Conservation (phyloP, 1,140 invertebrate genomes). For the Drosophila triauraria region DNA sequence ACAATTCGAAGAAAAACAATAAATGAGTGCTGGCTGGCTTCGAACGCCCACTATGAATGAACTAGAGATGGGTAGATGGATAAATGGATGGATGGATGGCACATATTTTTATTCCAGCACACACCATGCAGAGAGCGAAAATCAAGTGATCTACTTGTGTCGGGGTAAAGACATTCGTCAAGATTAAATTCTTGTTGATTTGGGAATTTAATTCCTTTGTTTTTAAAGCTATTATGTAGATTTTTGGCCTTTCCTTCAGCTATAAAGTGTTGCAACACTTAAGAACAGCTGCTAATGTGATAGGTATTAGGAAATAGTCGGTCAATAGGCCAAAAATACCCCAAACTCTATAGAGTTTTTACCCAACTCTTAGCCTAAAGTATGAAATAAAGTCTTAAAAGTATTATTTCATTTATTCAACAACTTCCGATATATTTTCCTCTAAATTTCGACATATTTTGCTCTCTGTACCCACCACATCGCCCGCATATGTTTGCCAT, state of each 20-base stretch:
- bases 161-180: background rate
- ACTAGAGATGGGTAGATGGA: slow-evolving; percentile 16
- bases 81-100: slow-evolving; percentile 30
- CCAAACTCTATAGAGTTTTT: too few relatives aligned
- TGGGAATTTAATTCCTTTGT: background rate
- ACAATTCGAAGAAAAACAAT: slow-evolving; percentile 62
- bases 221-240: background rate
- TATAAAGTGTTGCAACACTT: background rate
- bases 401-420: too few relatives aligned
- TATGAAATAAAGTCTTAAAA: too few relatives aligned
- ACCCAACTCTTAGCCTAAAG: too few relatives aligned
- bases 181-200: background rate
- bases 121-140: slow-evolving; percentile 7
- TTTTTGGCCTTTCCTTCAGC: background rate
- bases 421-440: background rate
- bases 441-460: background rate
- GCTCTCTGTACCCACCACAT: slow-evolving; percentile 16
- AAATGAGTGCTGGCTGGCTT: slow-evolving; percentile 50
- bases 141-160: background rate
- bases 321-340: too few relatives aligned
- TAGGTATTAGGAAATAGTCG: too few relatives aligned
- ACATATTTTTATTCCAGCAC: slow-evolving; percentile 49
- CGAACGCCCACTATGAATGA: slow-evolving; percentile 57
- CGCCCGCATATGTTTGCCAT: slow-evolving; percentile 37
- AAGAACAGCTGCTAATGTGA: background rate